Conservation (phyloP, 92 coral and sea anemone species). For the Heteractis magnifica region DNA sequence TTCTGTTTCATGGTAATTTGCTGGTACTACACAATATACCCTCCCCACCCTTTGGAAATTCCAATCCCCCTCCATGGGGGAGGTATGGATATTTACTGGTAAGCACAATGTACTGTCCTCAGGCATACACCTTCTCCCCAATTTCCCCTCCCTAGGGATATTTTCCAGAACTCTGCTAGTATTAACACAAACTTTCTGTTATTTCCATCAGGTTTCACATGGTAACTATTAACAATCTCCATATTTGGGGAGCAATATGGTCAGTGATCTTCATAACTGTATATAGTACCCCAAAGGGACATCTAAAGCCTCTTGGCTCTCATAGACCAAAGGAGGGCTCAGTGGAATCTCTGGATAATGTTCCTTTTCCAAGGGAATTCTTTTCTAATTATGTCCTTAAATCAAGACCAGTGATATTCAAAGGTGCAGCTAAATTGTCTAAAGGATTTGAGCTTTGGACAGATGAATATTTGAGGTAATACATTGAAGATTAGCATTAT, state of each 20-base stretch:
- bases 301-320: conserved; percentile 60
- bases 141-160: too few relatives aligned
- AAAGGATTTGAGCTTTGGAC: conserved; percentile 80
- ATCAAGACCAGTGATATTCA: conserved; percentile 63
- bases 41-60: too few relatives aligned
- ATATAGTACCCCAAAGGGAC: conserved; percentile 60
- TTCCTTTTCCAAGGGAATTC: conserved; percentile 56
- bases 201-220: background rate
- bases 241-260: background rate
- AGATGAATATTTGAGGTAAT: conserved; percentile 78
- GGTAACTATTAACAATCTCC: background rate
- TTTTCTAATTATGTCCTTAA: conserved; percentile 47
- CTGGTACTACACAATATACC: too few relatives aligned
- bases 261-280: background rate
- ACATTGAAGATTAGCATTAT: background rate
- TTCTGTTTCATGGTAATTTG: too few relatives aligned
- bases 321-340: conserved; percentile 66
- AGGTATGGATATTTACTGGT: too few relatives aligned
- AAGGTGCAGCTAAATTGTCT: conserved; percentile 73
- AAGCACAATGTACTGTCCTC: too few relatives aligned
- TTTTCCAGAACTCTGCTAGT: too few relatives aligned
- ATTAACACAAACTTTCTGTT: background rate
- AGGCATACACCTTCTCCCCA: too few relatives aligned
- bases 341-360: conserved; percentile 30
- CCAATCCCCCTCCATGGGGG: too few relatives aligned